Evolutionary conservation across 2,797 vertebrate species (phyloP).

Genomic region (Pangasius larnaudii): DNA sequence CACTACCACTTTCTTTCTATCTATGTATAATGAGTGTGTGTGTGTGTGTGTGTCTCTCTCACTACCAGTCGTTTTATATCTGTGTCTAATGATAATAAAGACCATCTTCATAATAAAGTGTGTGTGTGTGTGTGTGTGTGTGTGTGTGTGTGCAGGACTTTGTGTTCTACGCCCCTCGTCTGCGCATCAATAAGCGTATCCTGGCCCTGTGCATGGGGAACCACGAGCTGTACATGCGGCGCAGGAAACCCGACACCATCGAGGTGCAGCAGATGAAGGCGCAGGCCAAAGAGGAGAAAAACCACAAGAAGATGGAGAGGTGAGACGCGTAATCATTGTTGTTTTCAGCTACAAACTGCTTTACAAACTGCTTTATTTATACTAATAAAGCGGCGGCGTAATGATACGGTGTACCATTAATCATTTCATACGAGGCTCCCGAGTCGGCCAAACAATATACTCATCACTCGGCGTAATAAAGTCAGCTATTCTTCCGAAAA

Average conservation of each 20-base stretch:
- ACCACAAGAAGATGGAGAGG: conserved; percentile 98
- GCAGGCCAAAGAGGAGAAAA: conserved; percentile 95
- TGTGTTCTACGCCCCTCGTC: conserved; percentile 93
- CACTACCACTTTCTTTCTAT: background rate
- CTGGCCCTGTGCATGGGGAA: conserved; percentile 97
- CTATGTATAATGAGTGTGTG: background rate
- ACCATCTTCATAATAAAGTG: too few species aligned
- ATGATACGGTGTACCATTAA: too few species aligned
- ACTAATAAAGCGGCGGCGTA: too few species aligned
- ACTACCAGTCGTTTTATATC: too few species aligned
- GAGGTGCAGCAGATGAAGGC: conserved; percentile 99
- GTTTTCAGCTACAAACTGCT: background rate
- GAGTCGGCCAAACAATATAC: too few species aligned
- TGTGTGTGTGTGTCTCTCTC: conserved; percentile 1
- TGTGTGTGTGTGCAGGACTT: conserved; percentile 82
- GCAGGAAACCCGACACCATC: conserved; percentile 94
- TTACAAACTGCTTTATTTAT: too few species aligned
- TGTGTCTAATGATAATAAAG: too few species aligned
- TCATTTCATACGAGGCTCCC: too few species aligned
- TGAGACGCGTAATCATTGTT: conserved; percentile 54
- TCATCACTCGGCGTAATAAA: too few species aligned
- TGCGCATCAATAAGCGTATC: conserved; percentile 96
- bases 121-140: background rate
- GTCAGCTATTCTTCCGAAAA: too few species aligned
- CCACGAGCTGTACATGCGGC: conserved; percentile 96